Percentiles rank a stretch among this genome's conserved stretches.
These are phyloP conservation scores for Clamator glandarius DNA, from an alignment of 2,797 vertebrate species.

Conservation along the genomic window DNA sequence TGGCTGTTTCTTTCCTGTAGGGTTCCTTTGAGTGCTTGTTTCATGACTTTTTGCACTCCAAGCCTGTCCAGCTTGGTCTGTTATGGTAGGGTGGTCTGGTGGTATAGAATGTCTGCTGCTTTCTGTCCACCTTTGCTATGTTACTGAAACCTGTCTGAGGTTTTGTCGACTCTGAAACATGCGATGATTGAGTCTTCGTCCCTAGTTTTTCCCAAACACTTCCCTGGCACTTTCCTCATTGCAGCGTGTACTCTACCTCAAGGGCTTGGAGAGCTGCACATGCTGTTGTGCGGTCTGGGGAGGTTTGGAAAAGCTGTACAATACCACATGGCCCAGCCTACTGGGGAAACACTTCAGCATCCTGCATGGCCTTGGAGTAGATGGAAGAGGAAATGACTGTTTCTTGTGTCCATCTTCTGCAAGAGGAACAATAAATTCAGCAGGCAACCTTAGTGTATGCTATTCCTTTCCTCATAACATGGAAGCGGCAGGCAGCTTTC, in stretches of 20 bases:
- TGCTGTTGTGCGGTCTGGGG: rapidly evolving
- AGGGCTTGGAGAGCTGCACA: not conserved
- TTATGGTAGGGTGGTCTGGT: not conserved
- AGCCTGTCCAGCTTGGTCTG: not conserved
- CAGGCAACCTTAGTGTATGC: not conserved
- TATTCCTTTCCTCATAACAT: not conserved
- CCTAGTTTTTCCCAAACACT: not conserved
- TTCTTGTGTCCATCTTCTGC: not conserved
- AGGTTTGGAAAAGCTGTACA: not conserved
- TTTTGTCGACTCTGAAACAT: not conserved
- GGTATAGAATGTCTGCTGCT: not conserved
- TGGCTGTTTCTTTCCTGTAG: not conserved
- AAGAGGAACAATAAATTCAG: not conserved
- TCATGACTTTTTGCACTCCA: not conserved
- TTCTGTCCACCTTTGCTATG: not conserved
- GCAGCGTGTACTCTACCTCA: not conserved
- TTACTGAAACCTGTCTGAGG: not conserved
- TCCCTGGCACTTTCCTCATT: not conserved
- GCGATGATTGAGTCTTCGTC: not conserved
- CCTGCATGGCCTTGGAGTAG: not conserved
- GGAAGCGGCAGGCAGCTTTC: not conserved
- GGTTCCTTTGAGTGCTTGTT: not conserved
- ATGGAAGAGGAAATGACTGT: not conserved
- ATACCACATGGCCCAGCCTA: not conserved
- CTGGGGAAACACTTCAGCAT: not conserved